A percentile compares a stretch with the other conserved stretches of the same genome.
Evolutionary conservation across 2,888 invertebrate genomes (phyloP).

Genomic region (Yponomeuta evonymella): DNA sequence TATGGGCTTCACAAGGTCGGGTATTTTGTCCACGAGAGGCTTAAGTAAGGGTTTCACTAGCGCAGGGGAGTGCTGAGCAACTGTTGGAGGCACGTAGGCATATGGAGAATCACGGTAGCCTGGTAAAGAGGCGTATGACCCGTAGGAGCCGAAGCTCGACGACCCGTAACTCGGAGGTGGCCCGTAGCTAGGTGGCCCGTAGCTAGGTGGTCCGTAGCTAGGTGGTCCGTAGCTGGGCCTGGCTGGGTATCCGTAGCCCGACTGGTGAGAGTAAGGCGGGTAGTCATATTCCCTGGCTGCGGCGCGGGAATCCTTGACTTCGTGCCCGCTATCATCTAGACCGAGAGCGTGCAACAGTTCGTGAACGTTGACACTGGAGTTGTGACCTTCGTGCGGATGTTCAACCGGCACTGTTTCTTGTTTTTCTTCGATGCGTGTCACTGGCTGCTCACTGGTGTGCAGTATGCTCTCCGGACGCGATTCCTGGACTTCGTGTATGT

Average conservation of each 20-base stretch:
- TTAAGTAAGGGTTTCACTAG: slow-evolving; percentile 29
- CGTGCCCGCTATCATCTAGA: slow-evolving; percentile 31
- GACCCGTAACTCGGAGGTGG: slow-evolving; percentile 25
- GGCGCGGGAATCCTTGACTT: slow-evolving; percentile 25
- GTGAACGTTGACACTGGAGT: slow-evolving; percentile 30
- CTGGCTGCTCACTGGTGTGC: slow-evolving; percentile 1
- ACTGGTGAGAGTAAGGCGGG: background rate
- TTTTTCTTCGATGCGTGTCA: background rate
- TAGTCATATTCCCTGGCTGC: slow-evolving; percentile 26
- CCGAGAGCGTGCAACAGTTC: slow-evolving; percentile 39
- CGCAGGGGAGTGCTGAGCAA: slow-evolving; percentile 6
- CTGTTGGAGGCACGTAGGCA: slow-evolving; percentile 20
- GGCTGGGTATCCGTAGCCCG: background rate
- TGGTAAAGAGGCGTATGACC: slow-evolving; percentile 1
- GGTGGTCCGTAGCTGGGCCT: slow-evolving; percentile 16
- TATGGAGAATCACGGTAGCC: slow-evolving; percentile 15
- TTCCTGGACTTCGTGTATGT: background rate
- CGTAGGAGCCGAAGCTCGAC: slow-evolving; percentile 14
- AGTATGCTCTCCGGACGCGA: background rate
- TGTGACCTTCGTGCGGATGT: slow-evolving; percentile 23
- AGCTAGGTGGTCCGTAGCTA: slow-evolving; percentile 17
- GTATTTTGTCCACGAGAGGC: slow-evolving; percentile 22
- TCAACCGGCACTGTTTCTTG: slow-evolving; percentile 17
- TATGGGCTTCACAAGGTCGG: slow-evolving; percentile 41
- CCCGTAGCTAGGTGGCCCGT: slow-evolving; percentile 18